Conservation (phyloP, 2,888 invertebrate genomes). For the Acronicta psi region DNA sequence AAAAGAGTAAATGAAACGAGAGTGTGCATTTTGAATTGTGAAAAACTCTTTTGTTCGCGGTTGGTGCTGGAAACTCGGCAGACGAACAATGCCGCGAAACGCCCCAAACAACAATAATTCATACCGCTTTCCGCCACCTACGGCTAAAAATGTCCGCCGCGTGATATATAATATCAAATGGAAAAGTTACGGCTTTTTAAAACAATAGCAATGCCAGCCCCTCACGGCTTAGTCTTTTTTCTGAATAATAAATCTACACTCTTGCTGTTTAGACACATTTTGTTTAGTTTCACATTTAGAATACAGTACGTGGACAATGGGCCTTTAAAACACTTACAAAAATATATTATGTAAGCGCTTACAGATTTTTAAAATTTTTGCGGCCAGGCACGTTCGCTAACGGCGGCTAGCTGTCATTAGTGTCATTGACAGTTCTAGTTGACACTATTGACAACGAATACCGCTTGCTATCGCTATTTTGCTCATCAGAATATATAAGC, state of each 20-base stretch:
- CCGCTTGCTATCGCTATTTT: no score
- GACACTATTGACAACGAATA: no score
- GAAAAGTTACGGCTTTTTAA: slow-evolving; percentile 87
- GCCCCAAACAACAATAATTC: slow-evolving; percentile 89
- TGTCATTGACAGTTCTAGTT: no score
- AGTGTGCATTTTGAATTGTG: slow-evolving; percentile 87
- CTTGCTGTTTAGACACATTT: slow-evolving; percentile 50
- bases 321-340: no score
- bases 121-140: slow-evolving; percentile 88
- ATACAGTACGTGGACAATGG: no score
- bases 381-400: no score
- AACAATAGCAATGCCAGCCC: slow-evolving; percentile 81
- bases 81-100: slow-evolving; percentile 84
- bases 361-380: no score
- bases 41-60: slow-evolving; percentile 87
- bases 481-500: no score
- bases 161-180: slow-evolving; percentile 87
- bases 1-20: slow-evolving; percentile 89
- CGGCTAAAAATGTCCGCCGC: slow-evolving; percentile 88
- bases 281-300: slow-evolving; percentile 53
- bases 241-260: slow-evolving; percentile 73
- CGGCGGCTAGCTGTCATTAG: no score
- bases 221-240: slow-evolving; percentile 71
- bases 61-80: slow-evolving; percentile 79
- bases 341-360: no score